Evolutionary conservation across 2,113 vertebrate genomes (phyloP).

Genomic region (Pleuronectes platessa): DNA sequence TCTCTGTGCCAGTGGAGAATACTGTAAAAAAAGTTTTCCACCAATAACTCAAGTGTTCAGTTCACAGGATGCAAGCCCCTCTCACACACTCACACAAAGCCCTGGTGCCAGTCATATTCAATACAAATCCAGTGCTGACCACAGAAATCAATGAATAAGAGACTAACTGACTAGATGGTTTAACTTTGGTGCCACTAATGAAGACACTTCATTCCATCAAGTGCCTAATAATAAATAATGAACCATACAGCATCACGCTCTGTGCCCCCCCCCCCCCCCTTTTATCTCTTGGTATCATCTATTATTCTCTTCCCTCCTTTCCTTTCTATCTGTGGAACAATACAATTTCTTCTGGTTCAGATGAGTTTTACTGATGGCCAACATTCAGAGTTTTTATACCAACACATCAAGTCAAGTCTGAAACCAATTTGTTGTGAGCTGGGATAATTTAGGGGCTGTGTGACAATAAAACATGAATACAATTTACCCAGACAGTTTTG

Average conservation of each 20-base stretch:
- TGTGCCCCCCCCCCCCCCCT: neutral
- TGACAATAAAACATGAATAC: too few species aligned
- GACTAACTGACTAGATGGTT: constrained; percentile 72
- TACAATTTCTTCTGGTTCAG: too few species aligned
- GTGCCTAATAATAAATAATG: constrained; percentile 67
- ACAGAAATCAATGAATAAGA: constrained; percentile 74
- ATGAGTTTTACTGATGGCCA: too few species aligned
- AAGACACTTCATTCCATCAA: constrained; percentile 70
- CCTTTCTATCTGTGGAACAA: neutral
- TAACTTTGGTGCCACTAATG: constrained; percentile 73
- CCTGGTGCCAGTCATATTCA: constrained; percentile 76
- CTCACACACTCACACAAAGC: constrained; percentile 21
- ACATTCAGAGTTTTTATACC: too few species aligned
- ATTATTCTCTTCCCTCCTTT: neutral
- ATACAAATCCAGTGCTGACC: constrained; percentile 69
- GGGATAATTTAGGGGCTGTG: too few species aligned
- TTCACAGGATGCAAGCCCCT: neutral
- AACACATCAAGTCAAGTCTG: too few species aligned
- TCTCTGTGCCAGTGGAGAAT: too few species aligned
- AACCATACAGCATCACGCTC: constrained; percentile 12
- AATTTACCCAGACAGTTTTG: too few species aligned
- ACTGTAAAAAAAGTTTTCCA: too few species aligned
- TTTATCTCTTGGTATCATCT: neutral
- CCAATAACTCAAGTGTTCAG: too few species aligned
- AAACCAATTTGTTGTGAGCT: too few species aligned